phyloP scores from a whole-genome alignment of 2,797 vertebrate genomes.

The Tamandua tetradactyla region DNA sequence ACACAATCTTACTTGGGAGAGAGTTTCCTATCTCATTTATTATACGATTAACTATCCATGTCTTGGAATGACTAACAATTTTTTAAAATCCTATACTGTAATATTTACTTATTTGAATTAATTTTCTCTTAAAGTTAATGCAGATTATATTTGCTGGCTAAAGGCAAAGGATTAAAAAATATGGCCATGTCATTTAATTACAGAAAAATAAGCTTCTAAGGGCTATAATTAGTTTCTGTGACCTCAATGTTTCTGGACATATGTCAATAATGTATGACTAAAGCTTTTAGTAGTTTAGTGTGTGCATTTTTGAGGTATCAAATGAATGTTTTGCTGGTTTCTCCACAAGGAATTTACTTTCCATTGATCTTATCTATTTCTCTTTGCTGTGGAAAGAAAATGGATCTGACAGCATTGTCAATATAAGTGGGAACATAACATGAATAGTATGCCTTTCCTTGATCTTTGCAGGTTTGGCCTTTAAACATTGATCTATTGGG shows the following conservation, averaged over 20 bases:
- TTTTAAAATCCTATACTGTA: not conserved
- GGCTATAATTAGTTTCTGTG: not conserved
- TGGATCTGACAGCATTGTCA: constrained; percentile 36
- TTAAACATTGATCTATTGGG: not conserved
- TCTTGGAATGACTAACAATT: not conserved
- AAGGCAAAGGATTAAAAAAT: constrained; percentile 37
- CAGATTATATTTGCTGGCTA: constrained; percentile 18
- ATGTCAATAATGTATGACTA: constrained; percentile 31
- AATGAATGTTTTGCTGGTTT: constrained; percentile 55
- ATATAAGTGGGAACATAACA: not conserved
- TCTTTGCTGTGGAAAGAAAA: constrained; percentile 21
- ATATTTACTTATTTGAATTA: constrained; percentile 29
- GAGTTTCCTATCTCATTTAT: not conserved
- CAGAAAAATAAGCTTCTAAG: not conserved
- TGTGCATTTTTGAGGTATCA: constrained; percentile 41
- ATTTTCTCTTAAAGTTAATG: constrained; percentile 25
- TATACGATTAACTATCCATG: not conserved
- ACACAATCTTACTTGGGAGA: constrained; percentile 23
- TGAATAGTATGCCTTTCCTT: not conserved
- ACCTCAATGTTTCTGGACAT: constrained; percentile 15
- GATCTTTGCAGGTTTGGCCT: constrained; percentile 41
- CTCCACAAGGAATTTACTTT: constrained; percentile 54
- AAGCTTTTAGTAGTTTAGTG: constrained; percentile 25
- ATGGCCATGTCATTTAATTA: not conserved
- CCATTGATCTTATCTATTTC: constrained; percentile 66